Base-by-base conservation (phyloP, 2,888 invertebrate species). In the Pelosia muscerda region DNA sequence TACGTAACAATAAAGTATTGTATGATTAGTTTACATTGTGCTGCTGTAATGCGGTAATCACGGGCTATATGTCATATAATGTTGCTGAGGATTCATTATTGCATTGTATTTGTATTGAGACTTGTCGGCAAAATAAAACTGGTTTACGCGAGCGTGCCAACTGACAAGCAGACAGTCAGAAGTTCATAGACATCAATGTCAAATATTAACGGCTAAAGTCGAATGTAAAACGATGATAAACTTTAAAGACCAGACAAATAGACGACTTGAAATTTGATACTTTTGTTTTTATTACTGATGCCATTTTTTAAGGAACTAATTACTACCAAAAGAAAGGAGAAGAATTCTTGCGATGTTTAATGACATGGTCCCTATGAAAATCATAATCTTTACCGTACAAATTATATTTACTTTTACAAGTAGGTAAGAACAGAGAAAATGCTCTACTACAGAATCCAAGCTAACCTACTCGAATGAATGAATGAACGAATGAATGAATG, bases 71-170 rank as follows among this genome's bases (percentile, higher is more conserved):
- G 38, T 8, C 2, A 15, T 38, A 38, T 42, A 3, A 19, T 42
- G 0, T 6, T 19, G 15, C 38, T 42, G 42, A 5, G 42, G 2
- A 42, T 42, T 42, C n/a, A 49, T 49, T n/a, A n/a, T n/a, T 42
- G 6, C 2, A 49, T n/a, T 49, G n/a, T 49, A 49, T 49, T 49
- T 19, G 42, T 6, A 19, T 2, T 19, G 42, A 2, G 42, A 19
- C 38, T 38, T 42, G 42, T 42, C 42, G n/a, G 49, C n/a, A 49
- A 42, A 49, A 49, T n/a, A n/a, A 49, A 49, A 49, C n/a, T 8
- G n/a, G 49, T 9, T n/a, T n/a, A 49, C 49, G n/a, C 49, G 49
- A 49, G n/a, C 49, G 49, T 49, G 49, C n/a, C 49, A 49, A n/a
- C n/a, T 49, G n/a, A n/a, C n/a, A n/a, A 49, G n/a, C 49, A n/a